Evolutionary conservation across 2,113 vertebrate species (phyloP), one percentile per base, ranked within the genome.

Genomic region (Spea multiplicata): DNA sequence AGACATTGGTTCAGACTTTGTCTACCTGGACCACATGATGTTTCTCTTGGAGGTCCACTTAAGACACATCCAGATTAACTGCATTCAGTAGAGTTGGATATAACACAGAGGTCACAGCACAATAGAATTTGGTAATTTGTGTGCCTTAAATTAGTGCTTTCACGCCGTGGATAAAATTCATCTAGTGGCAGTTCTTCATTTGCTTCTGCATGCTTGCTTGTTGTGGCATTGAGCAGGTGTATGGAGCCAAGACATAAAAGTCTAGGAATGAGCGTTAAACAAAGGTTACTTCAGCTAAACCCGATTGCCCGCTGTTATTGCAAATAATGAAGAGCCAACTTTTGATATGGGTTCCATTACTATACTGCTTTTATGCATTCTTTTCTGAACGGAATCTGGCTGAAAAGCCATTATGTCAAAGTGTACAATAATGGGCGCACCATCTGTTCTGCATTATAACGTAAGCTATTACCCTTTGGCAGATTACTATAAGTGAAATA

Each of bases 1-100:
- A 66, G 70, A 73, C 62, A 48, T 48, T 73, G 70, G 76, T 72
- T 30, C 30, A 65, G 61, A 53, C 59, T 30, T 17, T 48, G 57
- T 57, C 59, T 73, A 66, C 50, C 70, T 73, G 70, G 77, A 73
- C 44, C 44, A 46, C 17, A 66, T 44, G 46, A 64, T 79, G 77
- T 73, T 73, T 52, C 55, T 78, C 47, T 79, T 73, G 70, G 70
- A 79, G 70, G 49, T 66, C 61, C 44, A 66, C 14, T 6, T 10
- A 66, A 48, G 66, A 73, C 44, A 73, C 49, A 50, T 57, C 50
- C 53, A 67, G 61, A 17, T 66, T 50, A 57, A 72, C 30, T 45
- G 46, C 48, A 45, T n/a, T 76, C 46, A 76, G 50, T 3, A n/a
- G 45, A 5, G 13, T 46, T 76, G 65, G 75, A 76, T 59, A 5